Conservation (phyloP, 1,140 invertebrate species). For the Macrosteles quadrilineatus region DNA sequence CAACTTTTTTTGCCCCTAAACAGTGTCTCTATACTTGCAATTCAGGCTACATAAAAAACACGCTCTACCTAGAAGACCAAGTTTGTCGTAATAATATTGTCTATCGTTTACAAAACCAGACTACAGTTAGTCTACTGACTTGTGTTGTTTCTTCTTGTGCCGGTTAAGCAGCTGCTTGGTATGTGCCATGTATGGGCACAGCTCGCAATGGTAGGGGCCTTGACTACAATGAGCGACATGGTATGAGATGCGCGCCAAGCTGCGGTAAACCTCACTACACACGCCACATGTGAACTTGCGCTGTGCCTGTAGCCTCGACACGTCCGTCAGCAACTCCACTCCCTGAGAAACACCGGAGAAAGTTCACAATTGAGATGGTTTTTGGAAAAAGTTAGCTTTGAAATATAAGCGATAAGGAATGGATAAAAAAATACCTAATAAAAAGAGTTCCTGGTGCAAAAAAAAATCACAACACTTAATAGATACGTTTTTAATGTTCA, state of each 20-base stretch:
- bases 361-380: no score
- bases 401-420: no score
- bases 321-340: conserved; percentile 37
- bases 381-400: no score
- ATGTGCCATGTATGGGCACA: conserved; percentile 36
- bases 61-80: background rate
- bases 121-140: conserved; percentile 34
- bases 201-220: conserved; percentile 43
- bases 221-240: conserved; percentile 41
- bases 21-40: background rate
- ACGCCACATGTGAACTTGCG: conserved; percentile 42
- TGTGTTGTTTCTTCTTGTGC: conserved; percentile 45
- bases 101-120: background rate
- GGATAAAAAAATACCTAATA: no score
- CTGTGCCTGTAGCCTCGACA: conserved; percentile 36
- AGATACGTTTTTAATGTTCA: no score
- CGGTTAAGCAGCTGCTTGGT: conserved; percentile 39
- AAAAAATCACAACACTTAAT: no score
- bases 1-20: no score
- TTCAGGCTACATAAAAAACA: no score
- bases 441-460: no score
- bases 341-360: conserved; percentile 22
- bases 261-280: conserved; percentile 42
- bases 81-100: background rate
- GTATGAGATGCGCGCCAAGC: conserved; percentile 41